phyloP scores from a whole-genome alignment of 2,888 invertebrate genomes.

The Dioctria rufipes region DNA sequence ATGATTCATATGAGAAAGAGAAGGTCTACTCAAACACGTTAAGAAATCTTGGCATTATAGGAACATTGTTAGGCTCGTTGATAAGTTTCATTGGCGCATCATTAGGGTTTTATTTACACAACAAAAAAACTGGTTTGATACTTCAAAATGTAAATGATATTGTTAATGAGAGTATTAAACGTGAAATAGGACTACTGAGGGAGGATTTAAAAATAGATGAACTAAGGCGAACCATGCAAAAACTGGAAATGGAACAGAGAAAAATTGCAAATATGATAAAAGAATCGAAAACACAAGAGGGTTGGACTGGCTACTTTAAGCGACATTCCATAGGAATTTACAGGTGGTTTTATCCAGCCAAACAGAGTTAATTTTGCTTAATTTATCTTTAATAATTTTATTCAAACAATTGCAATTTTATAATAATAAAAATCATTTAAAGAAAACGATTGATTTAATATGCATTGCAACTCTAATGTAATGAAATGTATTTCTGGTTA shows the following conservation, averaged over 20 bases:
- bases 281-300: background rate
- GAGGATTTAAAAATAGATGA: background rate
- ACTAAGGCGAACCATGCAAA: background rate
- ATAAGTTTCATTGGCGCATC: slow-evolving; percentile 13
- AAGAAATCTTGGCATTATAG: slow-evolving; percentile 14
- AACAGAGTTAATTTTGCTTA: background rate
- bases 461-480: background rate
- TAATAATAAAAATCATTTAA: background rate
- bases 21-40: slow-evolving; percentile 21
- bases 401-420: too few relatives aligned
- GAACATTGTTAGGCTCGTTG: background rate
- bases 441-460: background rate
- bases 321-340: background rate
- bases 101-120: slow-evolving; percentile 14
- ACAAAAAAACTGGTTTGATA: slow-evolving; percentile 24
- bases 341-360: slow-evolving; percentile 25
- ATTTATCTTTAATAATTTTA: slow-evolving; percentile 1
- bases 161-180: background rate
- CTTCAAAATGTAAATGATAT: slow-evolving; percentile 3
- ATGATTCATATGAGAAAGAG: slow-evolving; percentile 31
- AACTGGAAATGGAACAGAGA: background rate
- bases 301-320: slow-evolving; percentile 7
- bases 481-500: too few relatives aligned
- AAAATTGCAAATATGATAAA: background rate
- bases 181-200: background rate